Conservation (phyloP, 2,797 vertebrate genomes). For the Gymnothorax javanicus region DNA sequence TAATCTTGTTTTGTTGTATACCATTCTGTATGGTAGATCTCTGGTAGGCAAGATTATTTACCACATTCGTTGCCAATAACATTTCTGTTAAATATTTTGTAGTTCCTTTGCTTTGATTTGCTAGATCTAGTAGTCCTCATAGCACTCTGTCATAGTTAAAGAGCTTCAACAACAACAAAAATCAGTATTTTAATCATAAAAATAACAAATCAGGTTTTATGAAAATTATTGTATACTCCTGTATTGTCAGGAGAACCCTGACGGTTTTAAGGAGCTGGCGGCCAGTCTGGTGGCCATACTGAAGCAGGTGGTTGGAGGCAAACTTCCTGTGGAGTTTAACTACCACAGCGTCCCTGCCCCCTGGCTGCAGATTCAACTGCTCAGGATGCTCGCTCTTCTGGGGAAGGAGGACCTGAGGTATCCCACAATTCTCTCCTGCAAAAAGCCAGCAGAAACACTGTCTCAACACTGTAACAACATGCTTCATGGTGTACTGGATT, state of each 20-base stretch:
- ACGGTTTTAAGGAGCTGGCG: conserved; percentile 87
- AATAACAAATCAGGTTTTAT: neutral
- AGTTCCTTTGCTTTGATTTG: neutral
- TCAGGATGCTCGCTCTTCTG: conserved; percentile 87
- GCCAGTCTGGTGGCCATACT: conserved; percentile 91
- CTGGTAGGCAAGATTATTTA: too few relatives aligned
- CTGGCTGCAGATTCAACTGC: conserved; percentile 95
- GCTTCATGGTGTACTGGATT: neutral
- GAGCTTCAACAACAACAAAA: neutral
- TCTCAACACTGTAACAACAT: neutral
- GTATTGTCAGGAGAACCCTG: conserved; percentile 81
- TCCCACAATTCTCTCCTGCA: neutral
- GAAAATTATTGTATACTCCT: neutral
- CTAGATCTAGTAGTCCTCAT: neutral
- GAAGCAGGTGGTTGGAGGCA: conserved; percentile 94
- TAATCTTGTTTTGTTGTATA: too few relatives aligned
- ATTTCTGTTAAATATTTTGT: neutral
- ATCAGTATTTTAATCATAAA: neutral
- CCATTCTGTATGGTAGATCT: too few relatives aligned
- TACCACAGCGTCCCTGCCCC: conserved; percentile 95
- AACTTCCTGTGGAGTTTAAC: conserved; percentile 92
- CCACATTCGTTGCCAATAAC: too few relatives aligned
- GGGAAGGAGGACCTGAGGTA: conserved; percentile 91
- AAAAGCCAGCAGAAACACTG: neutral
- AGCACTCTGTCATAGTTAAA: neutral